phyloP scores from a whole-genome alignment of 2,113 vertebrate genomes.

The Mus spicilegus region DNA sequence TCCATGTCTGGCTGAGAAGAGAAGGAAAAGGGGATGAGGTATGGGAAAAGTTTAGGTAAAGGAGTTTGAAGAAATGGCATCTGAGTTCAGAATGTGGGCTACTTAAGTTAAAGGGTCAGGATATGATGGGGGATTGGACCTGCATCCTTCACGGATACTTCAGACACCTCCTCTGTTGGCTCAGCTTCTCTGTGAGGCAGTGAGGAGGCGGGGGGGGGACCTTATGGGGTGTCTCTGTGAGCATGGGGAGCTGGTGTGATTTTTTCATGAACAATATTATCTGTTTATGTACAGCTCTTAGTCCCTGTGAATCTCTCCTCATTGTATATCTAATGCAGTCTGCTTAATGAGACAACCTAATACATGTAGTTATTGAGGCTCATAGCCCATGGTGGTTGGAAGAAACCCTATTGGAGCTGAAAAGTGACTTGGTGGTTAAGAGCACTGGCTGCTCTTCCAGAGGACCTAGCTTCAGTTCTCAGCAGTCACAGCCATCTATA shows the following conservation, averaged over 20 bases:
- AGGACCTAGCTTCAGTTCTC: neutral
- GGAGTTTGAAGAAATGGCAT: no score
- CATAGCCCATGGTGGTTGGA: neutral
- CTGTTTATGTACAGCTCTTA: neutral
- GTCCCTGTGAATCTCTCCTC: neutral
- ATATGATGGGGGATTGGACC: accelerated
- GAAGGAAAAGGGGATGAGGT: no score
- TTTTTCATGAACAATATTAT: neutral
- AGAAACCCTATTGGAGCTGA: neutral
- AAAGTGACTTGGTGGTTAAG: neutral
- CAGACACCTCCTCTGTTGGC: neutral
- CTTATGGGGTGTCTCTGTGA: neutral
- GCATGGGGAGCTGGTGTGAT: neutral
- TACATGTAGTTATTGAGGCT: neutral
- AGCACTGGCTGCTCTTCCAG: neutral
- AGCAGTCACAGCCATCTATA: neutral
- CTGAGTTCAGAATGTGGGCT: neutral
- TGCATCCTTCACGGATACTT: neutral
- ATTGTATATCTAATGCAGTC: neutral
- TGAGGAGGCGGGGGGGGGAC: neutral
- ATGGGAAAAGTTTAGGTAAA: no score
- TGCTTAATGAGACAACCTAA: neutral
- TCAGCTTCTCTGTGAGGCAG: neutral
- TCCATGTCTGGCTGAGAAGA: no score
- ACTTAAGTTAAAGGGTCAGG: no score